Percentiles rank a stretch among this genome's conserved stretches.
These are phyloP conservation scores for Gadus macrocephalus DNA, from an alignment of 2,113 vertebrate species.

Conservation along the genomic window DNA sequence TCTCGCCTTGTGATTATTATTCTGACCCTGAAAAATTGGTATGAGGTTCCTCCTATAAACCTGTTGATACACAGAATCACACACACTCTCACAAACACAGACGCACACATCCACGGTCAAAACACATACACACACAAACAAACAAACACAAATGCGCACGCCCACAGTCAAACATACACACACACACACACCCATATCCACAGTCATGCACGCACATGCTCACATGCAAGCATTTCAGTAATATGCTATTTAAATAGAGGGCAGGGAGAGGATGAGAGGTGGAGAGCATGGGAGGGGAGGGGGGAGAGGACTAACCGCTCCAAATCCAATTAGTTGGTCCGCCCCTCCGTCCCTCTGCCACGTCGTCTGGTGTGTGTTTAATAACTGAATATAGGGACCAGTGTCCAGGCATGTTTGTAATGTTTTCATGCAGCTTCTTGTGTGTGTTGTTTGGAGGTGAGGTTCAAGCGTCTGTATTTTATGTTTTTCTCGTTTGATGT, in stretches of 20 bases:
- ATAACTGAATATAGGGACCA: constrained; percentile 27
- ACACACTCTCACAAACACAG: constrained; percentile 12
- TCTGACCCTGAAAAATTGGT: constrained; percentile 32
- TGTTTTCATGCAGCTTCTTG: background rate
- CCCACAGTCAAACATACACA: background rate
- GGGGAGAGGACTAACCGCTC: background rate
- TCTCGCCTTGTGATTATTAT: constrained; percentile 47
- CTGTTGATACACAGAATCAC: constrained; percentile 19
- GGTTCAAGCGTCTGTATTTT: background rate
- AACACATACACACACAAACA: constrained; percentile 9
- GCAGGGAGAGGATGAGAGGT: constrained; percentile 17
- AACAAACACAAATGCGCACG: constrained; percentile 1
- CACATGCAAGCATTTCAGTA: background rate
- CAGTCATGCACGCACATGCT: constrained; percentile 26
- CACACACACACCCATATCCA: constrained; percentile 7
- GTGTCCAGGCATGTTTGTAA: constrained; percentile 8
- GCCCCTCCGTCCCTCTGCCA: constrained; percentile 16
- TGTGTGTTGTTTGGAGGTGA: background rate
- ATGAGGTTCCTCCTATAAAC: constrained; percentile 8
- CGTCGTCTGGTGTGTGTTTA: constrained; percentile 24
- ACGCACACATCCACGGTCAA: constrained; percentile 1
- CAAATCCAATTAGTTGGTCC: constrained; percentile 23
- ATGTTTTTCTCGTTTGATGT: background rate
- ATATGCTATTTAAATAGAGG: constrained; percentile 43
- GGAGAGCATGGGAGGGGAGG: background rate